Base-by-base conservation (phyloP, 2,113 vertebrate genomes). In the Oophaga pumilio region DNA sequence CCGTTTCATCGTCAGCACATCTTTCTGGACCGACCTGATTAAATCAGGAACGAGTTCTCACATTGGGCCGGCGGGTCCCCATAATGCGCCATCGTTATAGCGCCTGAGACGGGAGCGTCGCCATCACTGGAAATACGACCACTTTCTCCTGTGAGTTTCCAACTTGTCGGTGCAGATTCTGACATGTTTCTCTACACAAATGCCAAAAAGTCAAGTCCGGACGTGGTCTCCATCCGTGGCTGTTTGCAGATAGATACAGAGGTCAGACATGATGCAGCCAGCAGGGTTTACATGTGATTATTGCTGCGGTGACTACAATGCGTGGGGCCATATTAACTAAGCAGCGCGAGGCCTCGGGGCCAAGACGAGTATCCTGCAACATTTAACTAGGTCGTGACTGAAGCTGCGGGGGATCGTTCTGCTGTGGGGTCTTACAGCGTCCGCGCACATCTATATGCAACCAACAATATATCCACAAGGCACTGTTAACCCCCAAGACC, bases 401-500 rank as follows among this genome's bases (percentile, higher is more conserved):
- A 68, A 69, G 62, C 62, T 83, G 26, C 64, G 26, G 62, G 62
- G 49, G 52, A 60, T 82, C 53, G 81, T 83, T 68, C 62, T 53
- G 81, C 81, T 69, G 24, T 83, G 64, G 64, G 81, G 59, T 83
- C 20, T 83, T 69, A 83, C 9, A 69, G 81, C 81, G 18, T 52
- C 28, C 26, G 49, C 12, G 9, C n/a, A 52, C 49, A 83, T 83
- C 69, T 68, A 66, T 68, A 82, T 83, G 43, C 62, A 26, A 66
- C 43, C 26, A 53, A 66, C 64, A 68, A 15, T 14, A 68, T 69
- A 68, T 69, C 81, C 64, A 69, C 62, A 69, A 56, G 81, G 81
- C 81, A 83, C 81, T 83, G 64, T 83, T 83, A 83, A 83, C 81
- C 62, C 81, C 81, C 24, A 26, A 68, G 81, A 83, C 81, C 81